Base-by-base conservation (phyloP, 2,113 vertebrate genomes). In the Equus quagga region DNA sequence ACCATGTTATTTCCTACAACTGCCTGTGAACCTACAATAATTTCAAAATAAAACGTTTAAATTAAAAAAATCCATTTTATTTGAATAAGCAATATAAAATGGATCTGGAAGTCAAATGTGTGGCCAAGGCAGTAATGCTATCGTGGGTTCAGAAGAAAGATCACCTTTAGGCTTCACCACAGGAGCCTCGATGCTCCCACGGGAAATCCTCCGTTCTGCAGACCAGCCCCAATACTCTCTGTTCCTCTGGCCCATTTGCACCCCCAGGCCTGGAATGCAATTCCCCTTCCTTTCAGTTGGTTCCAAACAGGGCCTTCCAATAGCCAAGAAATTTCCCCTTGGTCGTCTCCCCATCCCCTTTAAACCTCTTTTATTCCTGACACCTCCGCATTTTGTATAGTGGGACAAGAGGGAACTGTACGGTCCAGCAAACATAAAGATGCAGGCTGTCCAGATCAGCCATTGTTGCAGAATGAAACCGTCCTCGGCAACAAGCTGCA, bases 11-110 rank as follows among this genome's bases (percentile, higher is more conserved):
- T 73, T 73, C 36, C 64, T 72, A 73, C 23, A 91, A 54, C 8
- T 60, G 24, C 26, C 73, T 46, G 9, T 56, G 41, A 78, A 69
- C 60, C 72, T 73, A 79, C 1, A 51, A 86, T 83, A 73, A 89
- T 67, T 78, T 86, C 49, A 79, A 90, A 96, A 75, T 26, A 51
- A 82, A 58, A 79, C 33, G 46, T 28, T 82, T 75, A 94, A 89
- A 58, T 44, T 19, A 3, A 64, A 79, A 92, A 21, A 79, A 76
- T 79, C 49, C 18, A 65, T 36, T 94, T 90, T 85, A 87, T 76
- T 88, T 93, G 49, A 89, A 33, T 83, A 62, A 75, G 46, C 69
- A 94, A 79, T 28, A 84, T 69, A 79, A 91, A 79, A 76, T 83
- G 49, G 41, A 80, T 31, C 46, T 93, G n/a, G 60, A 91, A 82